A percentile compares a stretch with the other conserved stretches of the same genome.
Conservation (phyloP, 2,113 vertebrate genomes). For the Platichthys stellatus region DNA sequence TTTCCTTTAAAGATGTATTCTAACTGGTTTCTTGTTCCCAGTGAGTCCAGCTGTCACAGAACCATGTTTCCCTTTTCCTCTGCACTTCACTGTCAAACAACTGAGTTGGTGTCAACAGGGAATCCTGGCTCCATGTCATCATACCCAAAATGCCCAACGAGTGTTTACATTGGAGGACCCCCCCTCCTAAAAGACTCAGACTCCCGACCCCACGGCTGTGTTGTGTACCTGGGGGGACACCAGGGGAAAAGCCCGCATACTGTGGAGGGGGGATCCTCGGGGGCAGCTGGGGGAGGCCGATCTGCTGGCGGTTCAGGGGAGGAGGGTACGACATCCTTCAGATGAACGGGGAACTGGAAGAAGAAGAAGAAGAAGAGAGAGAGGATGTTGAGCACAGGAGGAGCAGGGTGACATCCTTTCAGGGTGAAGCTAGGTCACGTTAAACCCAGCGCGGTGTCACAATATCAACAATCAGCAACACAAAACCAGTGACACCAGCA, state of each 20-base stretch:
- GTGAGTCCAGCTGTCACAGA: background rate
- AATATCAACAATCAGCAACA: background rate
- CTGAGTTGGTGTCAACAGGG: background rate
- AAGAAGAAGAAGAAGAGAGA: constrained; percentile 7
- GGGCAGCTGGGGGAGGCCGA: constrained; percentile 84
- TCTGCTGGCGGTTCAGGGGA: constrained; percentile 92
- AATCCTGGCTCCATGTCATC: background rate
- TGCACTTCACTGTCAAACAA: background rate
- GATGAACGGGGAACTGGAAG: constrained; percentile 69
- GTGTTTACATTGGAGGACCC: background rate
- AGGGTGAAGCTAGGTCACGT: background rate
- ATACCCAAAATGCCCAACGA: too few relatives aligned
- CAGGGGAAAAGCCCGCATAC: constrained; percentile 90
- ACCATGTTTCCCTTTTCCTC: background rate
- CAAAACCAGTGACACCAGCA: too few relatives aligned
- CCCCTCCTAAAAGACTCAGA: background rate
- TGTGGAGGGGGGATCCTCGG: constrained; percentile 95
- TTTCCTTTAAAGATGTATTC: too few relatives aligned
- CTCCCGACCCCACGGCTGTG: background rate
- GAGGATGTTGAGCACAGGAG: background rate
- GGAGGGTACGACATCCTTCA: constrained; percentile 95
- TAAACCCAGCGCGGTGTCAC: too few relatives aligned
- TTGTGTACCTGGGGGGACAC: constrained; percentile 85
- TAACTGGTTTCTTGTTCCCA: too few relatives aligned
- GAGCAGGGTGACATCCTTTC: background rate